A percentile compares a stretch with the other conserved stretches of the same genome.
Conservation (phyloP, 2,888 invertebrate genomes). For the Achlya flavicornis region DNA sequence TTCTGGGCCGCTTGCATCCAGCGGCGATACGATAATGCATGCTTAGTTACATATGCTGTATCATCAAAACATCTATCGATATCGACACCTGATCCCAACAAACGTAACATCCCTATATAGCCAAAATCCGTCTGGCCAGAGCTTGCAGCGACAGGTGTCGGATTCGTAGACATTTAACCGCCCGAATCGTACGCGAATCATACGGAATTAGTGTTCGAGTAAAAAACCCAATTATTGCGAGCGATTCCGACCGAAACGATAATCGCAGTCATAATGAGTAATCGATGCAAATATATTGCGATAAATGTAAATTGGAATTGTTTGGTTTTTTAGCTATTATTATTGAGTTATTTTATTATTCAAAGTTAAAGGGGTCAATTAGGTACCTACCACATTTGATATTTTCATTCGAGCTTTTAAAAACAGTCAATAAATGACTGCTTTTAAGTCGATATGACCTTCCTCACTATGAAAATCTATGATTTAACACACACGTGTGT, state of each 20-base stretch:
- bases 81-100: conserved; percentile 13
- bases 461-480: too few relatives aligned
- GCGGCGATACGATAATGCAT: too few relatives aligned
- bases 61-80: conserved; percentile 16
- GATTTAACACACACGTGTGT: too few relatives aligned
- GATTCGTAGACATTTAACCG: conserved; percentile 26
- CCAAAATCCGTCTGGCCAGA: conserved; percentile 48
- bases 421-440: too few relatives aligned
- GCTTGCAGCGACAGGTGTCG: conserved; percentile 71
- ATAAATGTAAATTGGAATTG: background rate
- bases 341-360: background rate
- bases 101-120: conserved; percentile 34
- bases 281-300: conserved; percentile 33
- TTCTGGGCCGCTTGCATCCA: too few relatives aligned
- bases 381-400: conserved; percentile 8
- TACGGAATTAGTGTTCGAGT: conserved; percentile 26
- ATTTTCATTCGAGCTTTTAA: background rate
- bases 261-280: conserved; percentile 30
- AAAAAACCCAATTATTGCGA: conserved; percentile 27
- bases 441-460: too few relatives aligned
- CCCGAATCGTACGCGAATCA: conserved; percentile 23
- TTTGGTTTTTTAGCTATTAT: background rate
- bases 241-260: conserved; percentile 16
- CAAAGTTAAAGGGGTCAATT: conserved; percentile 14
- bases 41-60: too few relatives aligned